Base-by-base conservation (phyloP, 2,888 invertebrate genomes). In the Napeogenes sylphis region DNA sequence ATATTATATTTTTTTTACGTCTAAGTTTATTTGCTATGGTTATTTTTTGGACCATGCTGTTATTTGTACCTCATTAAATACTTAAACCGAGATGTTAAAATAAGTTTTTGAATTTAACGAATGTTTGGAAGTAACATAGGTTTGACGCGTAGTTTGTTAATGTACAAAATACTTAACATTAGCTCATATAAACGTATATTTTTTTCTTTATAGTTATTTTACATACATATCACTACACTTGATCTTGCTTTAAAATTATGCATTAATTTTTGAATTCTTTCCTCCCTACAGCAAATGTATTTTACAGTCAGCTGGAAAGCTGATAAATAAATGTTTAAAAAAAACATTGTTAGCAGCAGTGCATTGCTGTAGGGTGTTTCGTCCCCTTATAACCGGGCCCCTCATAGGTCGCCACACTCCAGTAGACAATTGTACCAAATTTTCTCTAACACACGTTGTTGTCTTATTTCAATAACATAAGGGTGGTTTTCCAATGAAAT, bases 361-460 rank as follows among this genome's bases (percentile, higher is more conserved):
- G 80, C 79, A 78, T 74, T 71, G 76, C 73, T 70, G 71, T 78
- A 76, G 81, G 83, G 81, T 77, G 76, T 70, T 77, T 73, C 77
- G 78, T 80, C 84, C 87, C 89, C 87, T 82, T 79, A 74, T 76
- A 80, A 76, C 77, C 77, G 78, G 79, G 80, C 83, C 87, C 87
- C 88, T 84, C 78, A 75, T 59, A 62, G 62, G 71, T 75, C 79
- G 79, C 79, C 78, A 82, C 81, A 85, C 86, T 86, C 77, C 79
- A 81, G 76, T 77, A 85, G 82, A 82, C 84, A 78, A 75, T 73
- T 71, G 65, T 67, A 76, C 81, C 77, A 80, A 76, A 71, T 69
- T 67, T 64, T 61, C 53, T 55, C 65, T 73, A 69, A 79, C 69
- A 47, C 46, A 3, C 51, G 58, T 53, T 61, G 53, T 64, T 65